Conservation (phyloP, 2,113 vertebrate species). For the Sebastes schlegelii region DNA sequence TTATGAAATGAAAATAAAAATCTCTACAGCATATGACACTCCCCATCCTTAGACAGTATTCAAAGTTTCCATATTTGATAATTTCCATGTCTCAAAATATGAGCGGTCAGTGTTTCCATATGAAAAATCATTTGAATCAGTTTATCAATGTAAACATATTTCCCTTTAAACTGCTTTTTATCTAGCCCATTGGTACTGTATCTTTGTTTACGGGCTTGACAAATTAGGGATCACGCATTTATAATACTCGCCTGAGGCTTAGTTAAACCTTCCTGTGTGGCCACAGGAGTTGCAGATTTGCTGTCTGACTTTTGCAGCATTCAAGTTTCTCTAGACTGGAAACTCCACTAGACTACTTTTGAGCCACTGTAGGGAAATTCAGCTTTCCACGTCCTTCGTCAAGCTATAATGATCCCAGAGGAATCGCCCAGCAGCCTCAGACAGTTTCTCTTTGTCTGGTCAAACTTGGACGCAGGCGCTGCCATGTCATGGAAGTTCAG, state of each 20-base stretch:
- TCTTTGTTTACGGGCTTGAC: neutral
- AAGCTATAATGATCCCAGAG: constrained; percentile 1
- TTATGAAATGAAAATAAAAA: neutral
- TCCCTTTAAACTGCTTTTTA: neutral
- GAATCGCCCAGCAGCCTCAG: neutral
- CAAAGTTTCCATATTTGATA: neutral
- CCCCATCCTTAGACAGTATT: neutral
- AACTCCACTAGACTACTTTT: neutral
- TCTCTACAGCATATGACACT: neutral
- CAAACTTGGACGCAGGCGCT: constrained; percentile 4
- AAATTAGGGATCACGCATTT: neutral
- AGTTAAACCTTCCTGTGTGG: neutral
- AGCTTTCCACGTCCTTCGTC: constrained; percentile 18
- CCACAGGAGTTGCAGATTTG: neutral
- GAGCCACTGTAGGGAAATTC: constrained; percentile 34
- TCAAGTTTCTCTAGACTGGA: constrained; percentile 5
- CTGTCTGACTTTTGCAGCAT: constrained; percentile 10
- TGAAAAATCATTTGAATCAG: neutral
- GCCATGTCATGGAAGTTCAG: constrained; percentile 4
- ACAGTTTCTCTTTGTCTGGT: neutral
- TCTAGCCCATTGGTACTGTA: no score
- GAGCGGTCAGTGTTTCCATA: neutral
- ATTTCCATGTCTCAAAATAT: neutral
- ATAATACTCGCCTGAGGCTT: neutral
- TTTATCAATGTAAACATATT: neutral